Conservation (phyloP, 30 jellyfish, hydroid and myxozoan genomes). For the Aurelia coerulea region DNA sequence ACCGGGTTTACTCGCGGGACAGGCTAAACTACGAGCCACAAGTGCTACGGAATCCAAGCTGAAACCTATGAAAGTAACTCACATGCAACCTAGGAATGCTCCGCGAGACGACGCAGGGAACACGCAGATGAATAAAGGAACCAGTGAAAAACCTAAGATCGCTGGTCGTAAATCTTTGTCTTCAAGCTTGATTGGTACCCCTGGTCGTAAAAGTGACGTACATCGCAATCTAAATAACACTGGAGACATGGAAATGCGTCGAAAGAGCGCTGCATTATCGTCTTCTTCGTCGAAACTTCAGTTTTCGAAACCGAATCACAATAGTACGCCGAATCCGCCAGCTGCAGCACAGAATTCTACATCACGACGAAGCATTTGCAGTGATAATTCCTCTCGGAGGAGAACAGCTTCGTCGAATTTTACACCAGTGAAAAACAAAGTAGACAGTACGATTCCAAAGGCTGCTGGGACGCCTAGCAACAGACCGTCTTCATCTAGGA, state of each 20-base stretch:
- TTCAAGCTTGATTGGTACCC: constrained; percentile 21
- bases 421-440: constrained; percentile 11
- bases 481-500: constrained; percentile 8
- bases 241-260: constrained; percentile 17
- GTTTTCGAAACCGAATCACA: constrained; percentile 51
- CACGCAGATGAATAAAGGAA: not conserved
- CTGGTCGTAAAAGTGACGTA: constrained; percentile 13
- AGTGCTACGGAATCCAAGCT: constrained; percentile 48
- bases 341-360: constrained; percentile 6
- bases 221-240: constrained; percentile 11
- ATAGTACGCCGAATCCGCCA: constrained; percentile 62
- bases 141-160: not conserved
- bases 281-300: constrained; percentile 43
- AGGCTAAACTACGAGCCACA: constrained; percentile 32
- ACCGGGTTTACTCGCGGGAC: constrained; percentile 53
- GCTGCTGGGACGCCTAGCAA: constrained; percentile 19
- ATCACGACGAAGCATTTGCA: constrained; percentile 30
- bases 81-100: constrained; percentile 9
- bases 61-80: constrained; percentile 61
- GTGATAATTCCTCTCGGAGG: not conserved
- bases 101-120: constrained; percentile 5
- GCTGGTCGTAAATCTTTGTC: not conserved
- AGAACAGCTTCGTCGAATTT: not conserved
- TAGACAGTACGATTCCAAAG: not conserved
- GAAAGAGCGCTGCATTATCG: constrained; percentile 25